Conservation (phyloP, 2,797 vertebrate species). For the Synaphobranchus kaupii region DNA sequence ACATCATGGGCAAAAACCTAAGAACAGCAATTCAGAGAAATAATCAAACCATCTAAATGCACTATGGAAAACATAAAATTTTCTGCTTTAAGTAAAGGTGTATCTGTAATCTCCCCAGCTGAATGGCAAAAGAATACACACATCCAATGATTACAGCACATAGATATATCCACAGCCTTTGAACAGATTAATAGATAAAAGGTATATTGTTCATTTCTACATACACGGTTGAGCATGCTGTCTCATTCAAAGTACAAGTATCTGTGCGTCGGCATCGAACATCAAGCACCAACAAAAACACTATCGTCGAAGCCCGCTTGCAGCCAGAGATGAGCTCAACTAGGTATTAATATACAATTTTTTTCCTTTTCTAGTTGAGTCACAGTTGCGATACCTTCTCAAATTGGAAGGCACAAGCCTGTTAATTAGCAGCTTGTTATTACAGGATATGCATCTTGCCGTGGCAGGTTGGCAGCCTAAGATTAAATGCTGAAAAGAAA, state of each 20-base stretch:
- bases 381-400: conserved; percentile 67
- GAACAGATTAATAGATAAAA: conserved; percentile 56
- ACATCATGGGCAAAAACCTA: neutral
- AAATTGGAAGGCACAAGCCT: conserved; percentile 58
- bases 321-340: conserved; percentile 60
- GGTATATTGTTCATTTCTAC: conserved; percentile 33
- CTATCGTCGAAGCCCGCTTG: conserved; percentile 60
- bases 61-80: neutral
- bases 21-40: neutral
- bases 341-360: conserved; percentile 66
- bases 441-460: conserved; percentile 64
- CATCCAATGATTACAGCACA: conserved; percentile 63
- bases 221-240: conserved; percentile 40
- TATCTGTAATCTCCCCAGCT: neutral
- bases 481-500: conserved; percentile 71
- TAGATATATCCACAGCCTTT: conserved; percentile 58
- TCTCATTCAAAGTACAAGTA: conserved; percentile 18
- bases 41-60: neutral
- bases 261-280: conserved; percentile 16
- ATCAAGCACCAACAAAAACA: conserved; percentile 10
- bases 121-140: neutral
- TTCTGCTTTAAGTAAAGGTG: neutral
- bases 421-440: conserved; percentile 75
- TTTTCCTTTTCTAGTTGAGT: conserved; percentile 59
- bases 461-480: conserved; percentile 79